Conservation (phyloP, 2,888 invertebrate genomes). For the Drosophila nr. fundita region DNA sequence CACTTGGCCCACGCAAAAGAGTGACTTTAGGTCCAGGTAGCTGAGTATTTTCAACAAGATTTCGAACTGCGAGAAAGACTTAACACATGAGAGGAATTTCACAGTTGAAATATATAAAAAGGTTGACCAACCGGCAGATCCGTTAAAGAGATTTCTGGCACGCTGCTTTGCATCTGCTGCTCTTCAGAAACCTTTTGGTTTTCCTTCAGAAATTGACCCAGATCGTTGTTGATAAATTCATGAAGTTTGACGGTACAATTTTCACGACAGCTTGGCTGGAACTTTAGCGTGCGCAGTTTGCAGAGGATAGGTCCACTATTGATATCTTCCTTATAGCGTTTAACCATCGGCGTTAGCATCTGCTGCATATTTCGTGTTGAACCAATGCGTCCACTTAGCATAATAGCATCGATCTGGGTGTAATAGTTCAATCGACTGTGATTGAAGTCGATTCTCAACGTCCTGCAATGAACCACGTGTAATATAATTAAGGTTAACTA, state of each 20-base stretch:
- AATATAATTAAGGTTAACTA: neutral
- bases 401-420: conserved; percentile 94
- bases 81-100: conserved; percentile 17
- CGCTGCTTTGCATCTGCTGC: conserved; percentile 16
- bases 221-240: conserved; percentile 83
- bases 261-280: conserved; percentile 79
- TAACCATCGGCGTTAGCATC: conserved; percentile 49
- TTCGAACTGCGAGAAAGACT: conserved; percentile 89
- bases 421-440: conserved; percentile 93
- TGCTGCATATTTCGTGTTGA: conserved; percentile 72
- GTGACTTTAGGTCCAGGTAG: conserved; percentile 91
- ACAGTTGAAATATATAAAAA: conserved; percentile 6
- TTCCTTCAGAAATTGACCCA: conserved; percentile 81
- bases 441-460: conserved; percentile 94
- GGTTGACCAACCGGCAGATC: conserved; percentile 84
- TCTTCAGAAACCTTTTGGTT: conserved; percentile 33
- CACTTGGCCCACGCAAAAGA: conserved; percentile 91
- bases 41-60: conserved; percentile 92
- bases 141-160: conserved; percentile 59
- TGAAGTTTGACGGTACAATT: conserved; percentile 79
- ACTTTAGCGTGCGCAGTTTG: conserved; percentile 83
- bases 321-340: conserved; percentile 9
- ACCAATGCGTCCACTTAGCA: conserved; percentile 89
- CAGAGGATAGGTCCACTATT: conserved; percentile 81
- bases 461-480: conserved; percentile 85